Evolutionary conservation across 1,140 invertebrate species (phyloP).

Genomic region (Ostrea denselamellosa): DNA sequence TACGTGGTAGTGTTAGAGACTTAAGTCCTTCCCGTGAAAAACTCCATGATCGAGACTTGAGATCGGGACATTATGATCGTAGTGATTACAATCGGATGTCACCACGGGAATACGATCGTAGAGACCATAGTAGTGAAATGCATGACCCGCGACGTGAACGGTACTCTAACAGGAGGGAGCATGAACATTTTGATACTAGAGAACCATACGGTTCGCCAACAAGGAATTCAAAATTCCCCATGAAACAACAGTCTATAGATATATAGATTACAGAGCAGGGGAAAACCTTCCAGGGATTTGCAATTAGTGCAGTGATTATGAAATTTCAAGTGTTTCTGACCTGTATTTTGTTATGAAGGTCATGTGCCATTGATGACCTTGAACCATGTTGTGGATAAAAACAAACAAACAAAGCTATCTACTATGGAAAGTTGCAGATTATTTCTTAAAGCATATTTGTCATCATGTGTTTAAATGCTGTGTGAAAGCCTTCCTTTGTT

Average conservation of each 20-base stretch:
- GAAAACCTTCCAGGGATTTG: slow-evolving; percentile 30
- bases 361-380: slow-evolving; percentile 34
- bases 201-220: slow-evolving; percentile 48
- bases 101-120: slow-evolving; percentile 55
- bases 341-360: slow-evolving; percentile 32
- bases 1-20: slow-evolving; percentile 58
- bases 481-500: slow-evolving; percentile 27
- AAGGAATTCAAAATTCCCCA: slow-evolving; percentile 60
- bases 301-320: slow-evolving; percentile 13
- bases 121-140: slow-evolving; percentile 52
- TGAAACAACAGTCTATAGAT: slow-evolving; percentile 68
- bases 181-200: slow-evolving; percentile 43
- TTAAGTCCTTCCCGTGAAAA: slow-evolving; percentile 48
- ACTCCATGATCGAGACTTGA: slow-evolving; percentile 55
- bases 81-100: slow-evolving; percentile 54
- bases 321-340: slow-evolving; percentile 16
- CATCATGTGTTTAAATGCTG: slow-evolving; percentile 11
- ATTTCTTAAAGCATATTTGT: not conserved
- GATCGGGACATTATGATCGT: slow-evolving; percentile 55
- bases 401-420: not conserved
- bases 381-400: not conserved
- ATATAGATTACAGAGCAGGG: slow-evolving; percentile 52
- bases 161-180: slow-evolving; percentile 33
- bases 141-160: slow-evolving; percentile 59
- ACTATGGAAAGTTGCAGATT: slow-evolving; percentile 7